Base-by-base conservation (phyloP, 2,797 vertebrate species). In the Leuciscus waleckii region DNA sequence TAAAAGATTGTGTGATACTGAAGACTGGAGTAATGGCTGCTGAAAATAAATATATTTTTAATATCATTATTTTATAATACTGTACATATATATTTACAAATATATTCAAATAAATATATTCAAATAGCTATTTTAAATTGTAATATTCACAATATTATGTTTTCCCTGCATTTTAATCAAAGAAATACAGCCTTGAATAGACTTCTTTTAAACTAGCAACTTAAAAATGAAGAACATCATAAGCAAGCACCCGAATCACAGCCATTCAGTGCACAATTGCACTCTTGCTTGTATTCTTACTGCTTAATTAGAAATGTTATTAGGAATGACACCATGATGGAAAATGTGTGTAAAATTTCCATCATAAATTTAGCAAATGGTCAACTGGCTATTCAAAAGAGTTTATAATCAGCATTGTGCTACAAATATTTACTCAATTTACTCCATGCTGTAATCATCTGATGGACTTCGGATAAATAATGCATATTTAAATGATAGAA, bases 391-490 rank as follows among this genome's bases (percentile, higher is more conserved):
- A 4, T 71, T 73, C 54, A 51, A 29, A 54, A 63, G 39, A 51
- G 58, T 51, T 65, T 39, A 51, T 90, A 84, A 75, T 90, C 84
- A 54, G 87, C 89, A 92, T 88, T 90, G 89, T 90, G 92, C 89
- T 90, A 93, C 85, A 90, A 89, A 92, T 91, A 88, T 87, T 89
- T 81, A 73, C 84, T 19, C 79, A 82, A 90, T 87, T n/a, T n/a
- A 83, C 87, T 91, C 90, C 77, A 76, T 51, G 17, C 51, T 92
- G 87, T 92, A 88, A 92, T 91, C 41, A 74, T 92, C 92, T 87
- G 92, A 88, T 11, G 0, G 1, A 41, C 85, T 90, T 93, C 80
- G 65, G 85, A 90, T 90, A 93, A 93, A 94, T 88, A 92, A 89
- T 69, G 90, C 85, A 90, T 91, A 86, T 92, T 93, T 92, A 90